Percentiles rank a stretch among this genome's conserved stretches.
phyloP scores from a whole-genome alignment of 2,888 invertebrate species.

The Hemicrepidius hirtus region DNA sequence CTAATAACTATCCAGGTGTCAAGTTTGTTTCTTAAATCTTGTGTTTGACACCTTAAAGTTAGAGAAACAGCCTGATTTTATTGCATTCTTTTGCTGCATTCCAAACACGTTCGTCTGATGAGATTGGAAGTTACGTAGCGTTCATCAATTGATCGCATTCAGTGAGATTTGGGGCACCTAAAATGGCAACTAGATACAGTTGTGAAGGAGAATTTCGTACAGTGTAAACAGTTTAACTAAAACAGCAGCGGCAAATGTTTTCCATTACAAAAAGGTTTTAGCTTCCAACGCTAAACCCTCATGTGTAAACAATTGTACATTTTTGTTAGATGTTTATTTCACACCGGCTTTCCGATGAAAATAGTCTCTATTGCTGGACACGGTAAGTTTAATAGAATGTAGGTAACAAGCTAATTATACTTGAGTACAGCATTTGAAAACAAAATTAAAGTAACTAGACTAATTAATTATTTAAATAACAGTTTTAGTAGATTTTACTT shows the following conservation, averaged over 20 bases:
- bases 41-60: slow-evolving; percentile 2
- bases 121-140: slow-evolving; percentile 31
- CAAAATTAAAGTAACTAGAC: too few species aligned
- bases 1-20: too few species aligned
- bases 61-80: slow-evolving; percentile 4
- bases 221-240: slow-evolving; percentile 25
- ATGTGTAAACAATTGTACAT: slow-evolving; percentile 9
- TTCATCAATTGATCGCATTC: slow-evolving; percentile 33
- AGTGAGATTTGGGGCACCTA: slow-evolving; percentile 26
- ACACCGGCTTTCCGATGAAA: not conserved
- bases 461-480: too few species aligned
- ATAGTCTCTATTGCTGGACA: not conserved
- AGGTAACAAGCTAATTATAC: too few species aligned
- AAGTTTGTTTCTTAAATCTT: too few species aligned
- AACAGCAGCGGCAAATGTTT: slow-evolving; percentile 11
- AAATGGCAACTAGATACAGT: slow-evolving; percentile 16
- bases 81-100: slow-evolving; percentile 25
- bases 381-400: not conserved
- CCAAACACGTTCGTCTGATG: slow-evolving; percentile 28
- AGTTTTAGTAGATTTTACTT: too few species aligned
- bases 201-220: not conserved
- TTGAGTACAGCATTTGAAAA: too few species aligned
- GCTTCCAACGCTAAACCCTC: not conserved
- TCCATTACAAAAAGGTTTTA: slow-evolving; percentile 8
- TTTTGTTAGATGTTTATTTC: not conserved